Evolutionary conservation across 2,797 vertebrate genomes (phyloP), one percentile per base, ranked within the genome.

Genomic region (Parotocinclus haroldoi): DNA sequence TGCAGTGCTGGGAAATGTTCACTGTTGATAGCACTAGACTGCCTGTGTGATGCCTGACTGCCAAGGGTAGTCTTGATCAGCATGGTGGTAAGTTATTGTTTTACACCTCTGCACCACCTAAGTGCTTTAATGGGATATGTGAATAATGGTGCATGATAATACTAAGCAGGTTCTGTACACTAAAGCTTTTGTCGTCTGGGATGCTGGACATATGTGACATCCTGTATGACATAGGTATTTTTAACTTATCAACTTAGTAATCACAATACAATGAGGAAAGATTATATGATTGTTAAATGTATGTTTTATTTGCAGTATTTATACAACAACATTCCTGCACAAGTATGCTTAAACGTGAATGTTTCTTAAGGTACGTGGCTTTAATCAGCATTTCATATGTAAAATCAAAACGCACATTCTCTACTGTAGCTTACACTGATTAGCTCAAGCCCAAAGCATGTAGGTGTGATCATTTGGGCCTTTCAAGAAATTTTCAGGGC

Each of bases 301-400:
- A 45, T 68, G 80, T 78, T 89, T 87, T 88, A 89, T 89, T 89
- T 61, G 77, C 39, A 66, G 80, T 80, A 77, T 81, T 79, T 77
- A 81, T 80, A 83, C 77, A 80, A 80, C 78, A 83, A 73, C 73
- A 79, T 75, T 75, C 79, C 68, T 84, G 76, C 81, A 80, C 75
- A 82, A 79, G 77, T 69, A 62, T 57, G 66, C 56, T 49, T 63
- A 13, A n/a, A 42, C 46, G 77, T 76, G 78, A 64, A 58, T 50
- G 56, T 56, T 5, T 2, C 27, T 27, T 88, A 87, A 89, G 85
- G 88, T 89, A 84, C 84, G 80, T 53, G 36, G 49, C 78, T 78
- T 49, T 75, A 69, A 76, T 73, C 71, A 75, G 74, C 48, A 48
- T 73, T 67, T 61, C 55, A 75, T 18, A 37, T 45, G 49, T 46